Percentiles rank a stretch among this genome's conserved stretches.
Conservation (phyloP, 2,113 vertebrate species). For the Diphyllodes magnificus region DNA sequence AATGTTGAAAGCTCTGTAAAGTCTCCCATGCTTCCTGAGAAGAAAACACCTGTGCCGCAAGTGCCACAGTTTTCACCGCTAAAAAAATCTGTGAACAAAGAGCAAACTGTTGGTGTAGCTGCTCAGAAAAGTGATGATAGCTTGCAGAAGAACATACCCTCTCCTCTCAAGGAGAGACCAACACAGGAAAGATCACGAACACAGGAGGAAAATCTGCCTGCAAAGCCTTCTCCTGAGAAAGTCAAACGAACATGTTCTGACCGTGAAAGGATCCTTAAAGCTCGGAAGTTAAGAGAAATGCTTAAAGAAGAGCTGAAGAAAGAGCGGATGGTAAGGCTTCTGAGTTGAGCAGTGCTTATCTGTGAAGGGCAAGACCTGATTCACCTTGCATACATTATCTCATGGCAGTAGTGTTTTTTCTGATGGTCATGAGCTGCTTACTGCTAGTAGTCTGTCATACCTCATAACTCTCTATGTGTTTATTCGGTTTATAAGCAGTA, state of each 20-base stretch:
- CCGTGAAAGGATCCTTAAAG: slow-evolving; percentile 83
- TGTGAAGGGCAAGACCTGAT: not conserved
- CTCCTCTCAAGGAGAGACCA: slow-evolving; percentile 68
- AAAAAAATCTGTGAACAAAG: slow-evolving; percentile 49
- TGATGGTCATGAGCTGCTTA: not conserved
- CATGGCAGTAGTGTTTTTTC: not conserved
- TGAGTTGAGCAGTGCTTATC: not conserved
- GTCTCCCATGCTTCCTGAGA: slow-evolving; percentile 54
- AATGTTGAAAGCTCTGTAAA: slow-evolving; percentile 11
- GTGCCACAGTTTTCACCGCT: slow-evolving; percentile 67
- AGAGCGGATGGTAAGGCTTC: slow-evolving; percentile 77
- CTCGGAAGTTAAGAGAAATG: slow-evolving; percentile 86
- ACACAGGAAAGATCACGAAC: slow-evolving; percentile 24
- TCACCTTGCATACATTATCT: not conserved
- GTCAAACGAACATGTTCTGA: slow-evolving; percentile 70
- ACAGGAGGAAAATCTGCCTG: slow-evolving; percentile 37
- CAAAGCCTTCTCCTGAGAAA: not conserved
- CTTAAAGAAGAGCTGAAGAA: slow-evolving; percentile 85
- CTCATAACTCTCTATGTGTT: not conserved
- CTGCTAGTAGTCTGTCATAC: not conserved
- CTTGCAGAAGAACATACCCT: slow-evolving; percentile 24
- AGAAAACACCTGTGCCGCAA: slow-evolving; percentile 77
- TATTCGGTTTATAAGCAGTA: not conserved
- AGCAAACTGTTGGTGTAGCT: not conserved
- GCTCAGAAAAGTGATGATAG: slow-evolving; percentile 13